Evolutionary conservation across 2,888 invertebrate species (phyloP).

Genomic region (Craniophora ligustri): DNA sequence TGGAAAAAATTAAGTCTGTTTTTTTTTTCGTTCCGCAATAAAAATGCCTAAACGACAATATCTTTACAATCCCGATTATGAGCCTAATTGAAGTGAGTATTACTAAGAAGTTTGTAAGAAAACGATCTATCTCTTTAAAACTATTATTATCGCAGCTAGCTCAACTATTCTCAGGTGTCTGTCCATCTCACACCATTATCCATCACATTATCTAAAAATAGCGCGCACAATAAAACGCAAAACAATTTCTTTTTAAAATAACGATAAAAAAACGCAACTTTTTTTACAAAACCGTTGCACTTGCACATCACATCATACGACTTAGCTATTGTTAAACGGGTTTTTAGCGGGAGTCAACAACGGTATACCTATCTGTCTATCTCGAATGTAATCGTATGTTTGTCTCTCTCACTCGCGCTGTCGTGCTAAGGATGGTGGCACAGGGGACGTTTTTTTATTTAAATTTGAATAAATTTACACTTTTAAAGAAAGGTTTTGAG

Average conservation of each 20-base stretch:
- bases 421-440: conserved; percentile 72
- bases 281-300: conserved; percentile 59
- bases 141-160: conserved; percentile 2
- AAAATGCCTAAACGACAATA: no score
- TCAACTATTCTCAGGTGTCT: conserved; percentile 26
- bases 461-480: conserved; percentile 87
- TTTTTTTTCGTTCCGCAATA: no score
- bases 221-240: conserved; percentile 33
- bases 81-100: no score
- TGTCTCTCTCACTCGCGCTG: conserved; percentile 40
- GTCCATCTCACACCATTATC: conserved; percentile 9
- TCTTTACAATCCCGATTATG: no score
- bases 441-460: conserved; percentile 77
- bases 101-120: no score
- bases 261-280: conserved; percentile 27
- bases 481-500: conserved; percentile 76
- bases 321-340: conserved; percentile 76
- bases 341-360: conserved; percentile 53
- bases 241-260: conserved; percentile 33
- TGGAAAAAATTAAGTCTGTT: no score
- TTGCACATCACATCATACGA: conserved; percentile 63
- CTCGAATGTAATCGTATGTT: neutral
- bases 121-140: no score
- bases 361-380: conserved; percentile 22
- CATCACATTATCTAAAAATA: conserved; percentile 48